A percentile compares a stretch with the other conserved stretches of the same genome.
These are phyloP conservation scores for Rissa tridactyla DNA, from an alignment of 2,113 vertebrate species.

Conservation along the genomic window DNA sequence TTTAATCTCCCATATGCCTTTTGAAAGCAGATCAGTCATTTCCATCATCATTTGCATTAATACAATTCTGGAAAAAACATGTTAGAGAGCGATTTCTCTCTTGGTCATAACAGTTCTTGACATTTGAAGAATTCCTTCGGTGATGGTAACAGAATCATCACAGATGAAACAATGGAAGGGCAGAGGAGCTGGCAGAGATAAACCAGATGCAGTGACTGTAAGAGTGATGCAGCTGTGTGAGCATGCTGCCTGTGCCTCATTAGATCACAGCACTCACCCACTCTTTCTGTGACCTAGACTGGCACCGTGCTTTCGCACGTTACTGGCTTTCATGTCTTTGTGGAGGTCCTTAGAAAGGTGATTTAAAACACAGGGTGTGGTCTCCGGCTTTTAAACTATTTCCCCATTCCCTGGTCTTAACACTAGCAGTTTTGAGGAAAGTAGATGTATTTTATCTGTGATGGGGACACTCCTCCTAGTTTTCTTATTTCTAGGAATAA, in stretches of 20 bases:
- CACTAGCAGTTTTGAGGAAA: background rate
- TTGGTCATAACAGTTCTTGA: background rate
- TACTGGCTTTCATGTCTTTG: background rate
- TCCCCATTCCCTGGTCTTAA: background rate
- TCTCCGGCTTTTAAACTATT: background rate
- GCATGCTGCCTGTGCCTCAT: background rate
- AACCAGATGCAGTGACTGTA: background rate
- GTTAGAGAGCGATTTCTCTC: background rate
- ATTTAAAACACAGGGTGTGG: background rate
- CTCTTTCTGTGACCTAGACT: background rate
- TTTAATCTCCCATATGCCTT: constrained; percentile 7
- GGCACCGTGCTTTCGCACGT: background rate
- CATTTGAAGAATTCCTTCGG: background rate
- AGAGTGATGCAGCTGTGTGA: background rate
- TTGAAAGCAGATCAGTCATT: constrained; percentile 10
- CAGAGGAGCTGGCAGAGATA: background rate
- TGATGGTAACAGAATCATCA: background rate
- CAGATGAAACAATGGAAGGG: background rate
- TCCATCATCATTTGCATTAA: background rate
- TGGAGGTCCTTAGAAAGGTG: background rate
- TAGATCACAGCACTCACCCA: background rate
- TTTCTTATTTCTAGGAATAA: background rate
- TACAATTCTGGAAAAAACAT: background rate
- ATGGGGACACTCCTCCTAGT: background rate
- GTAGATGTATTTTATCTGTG: background rate